Evolutionary conservation across 1,140 invertebrate genomes (phyloP).

Genomic region (Andricus grossulariae): DNA sequence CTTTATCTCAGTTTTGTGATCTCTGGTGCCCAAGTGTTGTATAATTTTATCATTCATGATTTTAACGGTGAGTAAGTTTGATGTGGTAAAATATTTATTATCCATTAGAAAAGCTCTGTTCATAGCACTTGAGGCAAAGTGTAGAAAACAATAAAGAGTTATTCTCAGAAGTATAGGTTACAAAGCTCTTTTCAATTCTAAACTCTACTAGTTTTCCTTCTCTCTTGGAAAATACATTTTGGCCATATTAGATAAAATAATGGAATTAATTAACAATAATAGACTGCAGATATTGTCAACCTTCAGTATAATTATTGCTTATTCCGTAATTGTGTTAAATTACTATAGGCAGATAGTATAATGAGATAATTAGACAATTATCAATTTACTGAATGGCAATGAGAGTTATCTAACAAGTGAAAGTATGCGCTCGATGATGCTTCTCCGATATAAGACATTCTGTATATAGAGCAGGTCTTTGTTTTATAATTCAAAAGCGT

Average conservation of each 20-base stretch:
- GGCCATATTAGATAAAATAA: neutral
- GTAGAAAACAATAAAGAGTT: no score
- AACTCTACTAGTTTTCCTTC: neutral
- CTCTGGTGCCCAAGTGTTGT: constrained; percentile 14
- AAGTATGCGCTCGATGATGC: constrained; percentile 11
- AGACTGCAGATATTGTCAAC: constrained; percentile 11
- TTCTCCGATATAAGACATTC: constrained; percentile 10
- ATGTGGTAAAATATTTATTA: neutral
- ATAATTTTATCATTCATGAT: constrained; percentile 62
- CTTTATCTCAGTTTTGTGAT: constrained; percentile 62
- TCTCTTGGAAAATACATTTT: neutral
- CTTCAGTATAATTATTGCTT: constrained; percentile 12
- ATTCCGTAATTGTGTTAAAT: constrained; percentile 4
- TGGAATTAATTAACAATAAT: constrained; percentile 12
- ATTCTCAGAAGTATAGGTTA: no score
- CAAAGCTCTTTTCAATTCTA: no score
- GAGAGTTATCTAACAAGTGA: constrained; percentile 5
- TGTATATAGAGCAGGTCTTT: neutral
- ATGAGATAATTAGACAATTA: constrained; percentile 25
- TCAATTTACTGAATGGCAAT: constrained; percentile 19
- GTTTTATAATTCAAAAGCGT: neutral
- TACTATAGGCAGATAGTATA: neutral
- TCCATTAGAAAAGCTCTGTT: no score
- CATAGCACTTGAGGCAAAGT: neutral
- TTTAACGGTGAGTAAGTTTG: constrained; percentile 63